Base-by-base conservation (phyloP, 2,888 invertebrate genomes). In the Synergus umbraculus region DNA sequence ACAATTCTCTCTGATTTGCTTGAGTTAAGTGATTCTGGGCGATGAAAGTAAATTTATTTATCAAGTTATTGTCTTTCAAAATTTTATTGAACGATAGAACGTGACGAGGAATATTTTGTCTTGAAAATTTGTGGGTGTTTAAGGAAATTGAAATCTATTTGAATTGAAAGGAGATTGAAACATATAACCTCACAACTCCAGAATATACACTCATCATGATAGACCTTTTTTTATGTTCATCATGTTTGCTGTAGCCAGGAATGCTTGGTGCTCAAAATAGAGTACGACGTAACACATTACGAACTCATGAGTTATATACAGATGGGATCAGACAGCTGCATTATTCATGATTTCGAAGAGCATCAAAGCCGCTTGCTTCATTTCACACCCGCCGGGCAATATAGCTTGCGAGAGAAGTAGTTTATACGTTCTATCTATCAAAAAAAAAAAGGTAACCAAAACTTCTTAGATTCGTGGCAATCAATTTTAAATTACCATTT, bases 361-460 rank as follows among this genome's bases (percentile, higher is more conserved):
- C 87, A 87, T 88, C 87, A 87, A 88, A 87, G 87, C 86, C 86
- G 86, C 87, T 88, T 88, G 87, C 86, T 88, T 87, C 88, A 87
- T 88, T 88, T 87, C 87, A 85, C 85, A 87, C 87, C 87, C 85
- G 83, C 79, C 81, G 83, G 84, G 81, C 80, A 79, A 73, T 66
- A 66, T 65, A 65, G 15, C 65, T 29, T 15, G 65, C 41, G n/a
- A 65, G 37, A 65, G 41, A 15, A 37, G 37, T 41, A 65, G 65
- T 65, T 41, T 65, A 65, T 41, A 15, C 41, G 3, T 65, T 65
- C 65, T n/a, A n/a, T 65, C 65, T 41, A 41, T 65, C 13, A 65
- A 9, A 37, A 65, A 64, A 64, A 22, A 22, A 37, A 37, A 15
- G 15, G n/a, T 15, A 37, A 37, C 54, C 29, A 65, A 13, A 65